These are phyloP conservation scores for Nematostella vectensis DNA, from an alignment of 92 coral and sea anemone species.

Conservation along the genomic window DNA sequence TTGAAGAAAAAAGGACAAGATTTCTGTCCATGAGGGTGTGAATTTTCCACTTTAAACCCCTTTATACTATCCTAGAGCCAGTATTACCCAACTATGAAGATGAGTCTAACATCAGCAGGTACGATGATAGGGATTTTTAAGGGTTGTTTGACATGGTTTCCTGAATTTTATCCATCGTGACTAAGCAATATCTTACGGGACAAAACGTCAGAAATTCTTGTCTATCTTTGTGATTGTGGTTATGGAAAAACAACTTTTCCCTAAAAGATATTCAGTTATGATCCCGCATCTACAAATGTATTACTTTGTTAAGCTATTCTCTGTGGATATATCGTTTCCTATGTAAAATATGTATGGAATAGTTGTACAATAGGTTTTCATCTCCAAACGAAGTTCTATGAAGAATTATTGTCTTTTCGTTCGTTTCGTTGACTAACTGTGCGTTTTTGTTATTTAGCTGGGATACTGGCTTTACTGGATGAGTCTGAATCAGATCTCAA, in stretches of 20 bases:
- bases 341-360: too few relatives aligned
- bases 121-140: background rate
- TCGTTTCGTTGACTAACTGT: background rate
- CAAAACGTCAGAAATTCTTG: too few relatives aligned
- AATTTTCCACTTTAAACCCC: background rate
- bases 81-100: constrained; percentile 11
- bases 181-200: constrained; percentile 34
- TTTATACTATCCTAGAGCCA: background rate
- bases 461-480: constrained; percentile 79
- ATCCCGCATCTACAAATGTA: too few relatives aligned
- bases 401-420: too few relatives aligned
- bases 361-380: too few relatives aligned
- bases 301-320: too few relatives aligned
- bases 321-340: too few relatives aligned
- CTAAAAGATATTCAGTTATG: too few relatives aligned
- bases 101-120: constrained; percentile 73
- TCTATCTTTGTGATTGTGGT: too few relatives aligned
- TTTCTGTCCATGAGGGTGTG: constrained; percentile 13
- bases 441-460: constrained; percentile 42
- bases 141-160: background rate
- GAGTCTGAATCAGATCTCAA: constrained; percentile 82
- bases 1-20: constrained; percentile 8
- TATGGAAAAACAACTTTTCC: too few relatives aligned
- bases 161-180: constrained; percentile 15
- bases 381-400: too few relatives aligned